A percentile compares a stretch with the other conserved stretches of the same genome.
Conservation (phyloP, 2,888 invertebrate genomes). For the Gortyna flavago region DNA sequence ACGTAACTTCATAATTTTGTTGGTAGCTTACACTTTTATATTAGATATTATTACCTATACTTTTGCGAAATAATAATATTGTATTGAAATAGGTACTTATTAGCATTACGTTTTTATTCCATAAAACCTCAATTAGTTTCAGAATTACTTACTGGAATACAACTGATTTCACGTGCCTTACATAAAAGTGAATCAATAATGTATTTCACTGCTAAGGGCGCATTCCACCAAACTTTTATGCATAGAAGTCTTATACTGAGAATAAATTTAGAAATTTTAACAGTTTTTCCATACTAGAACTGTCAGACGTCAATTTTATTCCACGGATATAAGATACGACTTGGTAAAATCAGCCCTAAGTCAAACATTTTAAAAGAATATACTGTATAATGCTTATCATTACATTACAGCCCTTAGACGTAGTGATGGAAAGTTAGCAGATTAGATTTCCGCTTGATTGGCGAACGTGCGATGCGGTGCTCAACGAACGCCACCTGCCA, state of each 20-base stretch:
- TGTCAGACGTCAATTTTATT: no score
- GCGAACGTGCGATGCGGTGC: conserved; percentile 51
- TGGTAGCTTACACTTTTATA: no score
- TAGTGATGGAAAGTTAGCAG: conserved; percentile 51
- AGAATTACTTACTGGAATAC: not conserved
- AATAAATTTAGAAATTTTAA: no score
- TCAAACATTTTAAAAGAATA: not conserved
- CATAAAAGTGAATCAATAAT: not conserved
- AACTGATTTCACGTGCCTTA: not conserved
- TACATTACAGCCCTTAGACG: conserved; percentile 17
- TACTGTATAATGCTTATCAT: conserved; percentile 10
- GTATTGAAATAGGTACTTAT: not conserved
- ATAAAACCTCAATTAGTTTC: not conserved
- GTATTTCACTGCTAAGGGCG: no score
- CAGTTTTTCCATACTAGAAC: no score
- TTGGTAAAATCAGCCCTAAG: not conserved
- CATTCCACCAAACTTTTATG: no score
- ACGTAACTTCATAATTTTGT: not conserved
- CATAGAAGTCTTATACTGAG: no score
- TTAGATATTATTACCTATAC: no score
- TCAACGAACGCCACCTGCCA: conserved; percentile 40
- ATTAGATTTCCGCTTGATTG: conserved; percentile 59
- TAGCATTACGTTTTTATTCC: not conserved
- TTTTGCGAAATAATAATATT: not conserved
- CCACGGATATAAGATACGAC: no score